A percentile compares a stretch with the other conserved stretches of the same genome.
Evolutionary conservation across 1,140 invertebrate species (phyloP).

Genomic region (Drosophila lowei): DNA sequence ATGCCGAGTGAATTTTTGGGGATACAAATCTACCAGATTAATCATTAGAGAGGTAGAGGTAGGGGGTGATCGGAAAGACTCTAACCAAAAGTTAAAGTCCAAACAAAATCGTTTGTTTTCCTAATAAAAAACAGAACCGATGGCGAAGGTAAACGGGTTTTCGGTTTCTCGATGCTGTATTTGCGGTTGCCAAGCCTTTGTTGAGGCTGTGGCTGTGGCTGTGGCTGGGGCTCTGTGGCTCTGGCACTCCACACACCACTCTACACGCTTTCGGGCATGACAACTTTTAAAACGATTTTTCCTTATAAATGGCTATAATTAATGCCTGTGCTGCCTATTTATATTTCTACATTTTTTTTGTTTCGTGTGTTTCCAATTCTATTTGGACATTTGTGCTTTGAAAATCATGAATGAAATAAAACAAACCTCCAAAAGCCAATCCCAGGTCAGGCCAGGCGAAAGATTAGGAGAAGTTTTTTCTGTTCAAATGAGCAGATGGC

Average conservation of each 20-base stretch:
- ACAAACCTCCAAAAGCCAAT: constrained; percentile 23
- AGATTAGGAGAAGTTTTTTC: too few species aligned
- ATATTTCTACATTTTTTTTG: constrained; percentile 21
- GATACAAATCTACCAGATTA: constrained; percentile 29
- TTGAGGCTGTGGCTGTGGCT: constrained; percentile 17
- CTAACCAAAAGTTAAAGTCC: constrained; percentile 40
- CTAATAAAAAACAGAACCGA: constrained; percentile 51
- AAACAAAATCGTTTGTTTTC: constrained; percentile 62
- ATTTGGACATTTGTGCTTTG: constrained; percentile 37
- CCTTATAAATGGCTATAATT: constrained; percentile 70
- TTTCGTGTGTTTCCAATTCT: constrained; percentile 27
- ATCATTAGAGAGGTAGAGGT: constrained; percentile 19
- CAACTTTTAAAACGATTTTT: constrained; percentile 72
- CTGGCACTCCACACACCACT: too few species aligned
- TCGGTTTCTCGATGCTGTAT: constrained; percentile 3
- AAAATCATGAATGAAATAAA: constrained; percentile 61
- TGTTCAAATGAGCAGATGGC: constrained; percentile 41
- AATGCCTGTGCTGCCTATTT: constrained; percentile 51
- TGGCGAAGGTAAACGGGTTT: constrained; percentile 71
- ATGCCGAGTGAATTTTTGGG: neutral
- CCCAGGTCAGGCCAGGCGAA: neutral
- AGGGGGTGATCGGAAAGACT: constrained; percentile 26
- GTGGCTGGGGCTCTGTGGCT: constrained; percentile 3
- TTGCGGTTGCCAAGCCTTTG: constrained; percentile 32
- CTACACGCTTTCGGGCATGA: constrained; percentile 50